phyloP scores from a whole-genome alignment of 2,113 vertebrate species.

The Gasterosteus aculeatus region DNA sequence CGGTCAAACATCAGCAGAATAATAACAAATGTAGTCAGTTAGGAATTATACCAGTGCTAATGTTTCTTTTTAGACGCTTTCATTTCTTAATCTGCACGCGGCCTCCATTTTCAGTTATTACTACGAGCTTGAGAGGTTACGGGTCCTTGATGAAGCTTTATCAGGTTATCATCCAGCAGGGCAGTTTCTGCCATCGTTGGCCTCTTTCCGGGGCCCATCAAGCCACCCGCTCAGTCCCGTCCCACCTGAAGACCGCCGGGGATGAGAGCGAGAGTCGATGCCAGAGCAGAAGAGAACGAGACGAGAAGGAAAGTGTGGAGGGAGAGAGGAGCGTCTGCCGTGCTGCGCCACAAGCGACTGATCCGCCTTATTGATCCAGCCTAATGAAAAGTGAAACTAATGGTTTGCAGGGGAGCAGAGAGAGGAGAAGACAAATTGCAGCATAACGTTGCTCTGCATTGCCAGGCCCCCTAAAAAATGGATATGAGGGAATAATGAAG shows the following conservation, averaged over 20 bases:
- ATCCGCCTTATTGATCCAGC: conserved; percentile 74
- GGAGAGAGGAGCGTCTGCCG: conserved; percentile 41
- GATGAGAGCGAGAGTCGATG: conserved; percentile 29
- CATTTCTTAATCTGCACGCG: conserved; percentile 52
- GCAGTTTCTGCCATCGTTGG: conserved; percentile 54
- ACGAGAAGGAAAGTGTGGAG: not conserved
- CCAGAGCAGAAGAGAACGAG: conserved; percentile 34
- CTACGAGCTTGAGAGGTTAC: conserved; percentile 69
- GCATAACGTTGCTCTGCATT: conserved; percentile 55
- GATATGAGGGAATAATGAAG: conserved; percentile 72
- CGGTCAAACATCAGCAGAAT: not conserved
- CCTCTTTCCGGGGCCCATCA: conserved; percentile 24
- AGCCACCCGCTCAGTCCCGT: conserved; percentile 9
- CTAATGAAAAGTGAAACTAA: conserved; percentile 81
- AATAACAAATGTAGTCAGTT: conserved; percentile 1
- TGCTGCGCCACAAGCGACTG: conserved; percentile 67
- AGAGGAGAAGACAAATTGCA: conserved; percentile 70
- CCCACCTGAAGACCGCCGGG: conserved; percentile 9
- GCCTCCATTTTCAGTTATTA: conserved; percentile 67
- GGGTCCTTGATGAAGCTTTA: conserved; percentile 78
- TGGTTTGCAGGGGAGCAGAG: conserved; percentile 53
- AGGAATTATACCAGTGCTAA: conserved; percentile 30
- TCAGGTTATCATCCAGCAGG: conserved; percentile 72
- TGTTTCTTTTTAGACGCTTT: conserved; percentile 46
- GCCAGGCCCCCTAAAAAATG: conserved; percentile 64